Base-by-base conservation (phyloP, 2,113 vertebrate genomes). In the Sebastes fasciatus region DNA sequence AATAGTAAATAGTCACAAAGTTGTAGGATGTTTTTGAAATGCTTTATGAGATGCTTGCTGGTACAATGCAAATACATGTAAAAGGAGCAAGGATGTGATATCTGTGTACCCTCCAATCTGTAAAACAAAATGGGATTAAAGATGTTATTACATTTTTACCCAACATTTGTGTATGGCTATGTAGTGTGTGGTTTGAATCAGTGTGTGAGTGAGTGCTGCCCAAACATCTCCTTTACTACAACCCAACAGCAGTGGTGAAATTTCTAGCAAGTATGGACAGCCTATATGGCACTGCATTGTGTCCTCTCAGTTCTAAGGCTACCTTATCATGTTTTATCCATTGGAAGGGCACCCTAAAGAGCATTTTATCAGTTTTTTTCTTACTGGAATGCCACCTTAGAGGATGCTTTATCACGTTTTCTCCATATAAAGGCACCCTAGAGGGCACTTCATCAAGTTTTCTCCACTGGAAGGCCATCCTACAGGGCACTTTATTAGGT, bases 21-120 rank as follows among this genome's bases (percentile, higher is more conserved):
- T 70, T 85, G 79, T 70, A 78, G 4, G 48, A 58, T 75, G 54
- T 83, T 81, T 71, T 69, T 77, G 23, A 82, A 63, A 80, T 78
- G 74, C 77, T 83, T 86, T 70, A 58, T 23, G 48, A 54, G 3
- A 90, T 88, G 86, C 85, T 91, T 90, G 88, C 91, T 89, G 88
- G 88, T 93, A 83, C 88, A 88, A 90, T 85, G 90, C 89, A 84
- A 80, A 72, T 57, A 69, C 21, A 73, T 74, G 3, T 67, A 69
- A 79, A 82, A 46, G 4, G 17, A 43, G 49, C 51, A 64, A 68
- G 8, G 6, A 74, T 83, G 71, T 48, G 11, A 2, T 77, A 55
- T 78, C 23, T 84, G 21, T 17, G 67, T 54, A 66, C 11, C 21
- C 10, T 61, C 73, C 2, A 48, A n/a, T 66, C 4, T 86, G 61